phyloP scores from a whole-genome alignment of 2,888 invertebrate species.

The Rhorus exstirpatorius region DNA sequence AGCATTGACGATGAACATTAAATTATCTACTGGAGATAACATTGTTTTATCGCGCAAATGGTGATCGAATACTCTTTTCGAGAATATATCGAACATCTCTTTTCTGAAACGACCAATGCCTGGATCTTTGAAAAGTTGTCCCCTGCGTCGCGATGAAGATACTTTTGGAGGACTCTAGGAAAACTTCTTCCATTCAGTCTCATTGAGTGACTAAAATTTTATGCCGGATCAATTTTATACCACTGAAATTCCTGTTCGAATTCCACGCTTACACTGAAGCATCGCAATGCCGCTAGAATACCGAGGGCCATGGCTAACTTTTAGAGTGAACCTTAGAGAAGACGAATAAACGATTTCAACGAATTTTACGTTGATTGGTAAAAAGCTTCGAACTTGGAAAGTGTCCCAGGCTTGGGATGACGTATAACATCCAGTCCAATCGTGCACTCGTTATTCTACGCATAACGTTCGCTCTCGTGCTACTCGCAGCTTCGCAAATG shows the following conservation, averaged over 20 bases:
- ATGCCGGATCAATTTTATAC: background rate
- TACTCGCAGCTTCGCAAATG: constrained; percentile 66
- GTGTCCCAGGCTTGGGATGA: constrained; percentile 22
- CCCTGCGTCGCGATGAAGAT: background rate
- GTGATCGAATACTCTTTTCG: too few relatives aligned
- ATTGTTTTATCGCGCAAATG: too few relatives aligned
- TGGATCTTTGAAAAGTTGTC: background rate
- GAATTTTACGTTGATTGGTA: constrained; percentile 37
- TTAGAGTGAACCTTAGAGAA: constrained; percentile 1
- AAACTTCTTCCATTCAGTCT: background rate
- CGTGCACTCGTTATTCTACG: background rate
- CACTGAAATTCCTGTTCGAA: constrained; percentile 2
- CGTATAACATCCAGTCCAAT: constrained; percentile 17
- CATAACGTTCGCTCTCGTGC: constrained; percentile 15
- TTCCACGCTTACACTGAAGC: background rate
- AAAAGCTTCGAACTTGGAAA: constrained; percentile 27
- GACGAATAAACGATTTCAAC: constrained; percentile 20
- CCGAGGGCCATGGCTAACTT: background rate
- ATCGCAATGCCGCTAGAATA: background rate
- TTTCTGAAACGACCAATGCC: background rate
- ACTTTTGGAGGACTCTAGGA: background rate
- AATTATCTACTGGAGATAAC: too few relatives aligned
- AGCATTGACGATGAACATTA: too few relatives aligned
- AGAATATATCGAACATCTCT: background rate
- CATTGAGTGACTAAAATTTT: background rate